These are phyloP conservation scores for Macaria liturata DNA, from an alignment of 2,888 invertebrate species.

Conservation along the genomic window DNA sequence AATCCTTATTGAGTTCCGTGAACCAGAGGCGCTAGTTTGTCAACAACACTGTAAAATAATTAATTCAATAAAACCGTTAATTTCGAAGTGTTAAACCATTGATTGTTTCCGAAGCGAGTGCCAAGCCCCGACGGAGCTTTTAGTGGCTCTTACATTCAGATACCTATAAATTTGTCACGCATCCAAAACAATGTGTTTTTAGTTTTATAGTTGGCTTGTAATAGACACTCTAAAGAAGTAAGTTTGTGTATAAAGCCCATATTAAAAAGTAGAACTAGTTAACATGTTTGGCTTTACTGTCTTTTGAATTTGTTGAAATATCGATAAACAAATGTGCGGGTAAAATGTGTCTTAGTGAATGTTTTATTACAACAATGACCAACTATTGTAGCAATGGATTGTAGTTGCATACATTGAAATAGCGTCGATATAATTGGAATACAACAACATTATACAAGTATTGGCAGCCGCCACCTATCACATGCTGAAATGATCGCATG, in stretches of 20 bases:
- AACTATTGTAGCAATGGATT: neutral
- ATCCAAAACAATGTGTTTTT: conserved; percentile 43
- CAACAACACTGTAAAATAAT: conserved; percentile 2
- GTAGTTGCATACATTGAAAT: neutral
- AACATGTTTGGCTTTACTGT: too few relatives aligned
- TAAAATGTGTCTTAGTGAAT: too few relatives aligned
- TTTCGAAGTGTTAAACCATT: conserved; percentile 9
- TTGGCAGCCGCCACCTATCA: conserved; percentile 71
- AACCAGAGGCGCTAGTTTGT: neutral
- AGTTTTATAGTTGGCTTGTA: conserved; percentile 19
- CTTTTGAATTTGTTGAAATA: too few relatives aligned
- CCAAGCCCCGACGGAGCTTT: conserved; percentile 18
- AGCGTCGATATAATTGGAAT: conserved; percentile 50
- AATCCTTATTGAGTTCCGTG: too few relatives aligned
- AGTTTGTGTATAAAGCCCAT: too few relatives aligned
- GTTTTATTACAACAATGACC: neutral
- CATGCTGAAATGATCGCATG: conserved; percentile 70
- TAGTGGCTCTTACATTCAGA: conserved; percentile 12
- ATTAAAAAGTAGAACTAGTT: too few relatives aligned
- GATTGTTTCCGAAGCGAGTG: conserved; percentile 18
- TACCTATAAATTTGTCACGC: conserved; percentile 25
- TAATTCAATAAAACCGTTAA: conserved; percentile 7
- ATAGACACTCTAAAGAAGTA: conserved; percentile 2
- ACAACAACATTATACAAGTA: conserved; percentile 64
- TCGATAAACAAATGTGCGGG: too few relatives aligned